phyloP scores from a whole-genome alignment of 2,888 invertebrate species.

The Hydrotaea diabolus region DNA sequence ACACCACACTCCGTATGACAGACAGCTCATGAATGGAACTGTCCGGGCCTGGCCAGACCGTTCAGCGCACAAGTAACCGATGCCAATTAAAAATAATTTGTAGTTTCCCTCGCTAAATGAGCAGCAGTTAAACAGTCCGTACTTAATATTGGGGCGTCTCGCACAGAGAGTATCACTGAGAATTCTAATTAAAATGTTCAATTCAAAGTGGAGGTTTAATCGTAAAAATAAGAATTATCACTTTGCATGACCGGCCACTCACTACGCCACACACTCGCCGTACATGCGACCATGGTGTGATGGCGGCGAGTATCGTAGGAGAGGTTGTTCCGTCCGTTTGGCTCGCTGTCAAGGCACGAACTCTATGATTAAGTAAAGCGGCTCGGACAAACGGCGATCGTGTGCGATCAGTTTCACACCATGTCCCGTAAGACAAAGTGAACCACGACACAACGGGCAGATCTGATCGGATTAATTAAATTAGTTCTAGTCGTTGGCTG shows the following conservation, averaged over 20 bases:
- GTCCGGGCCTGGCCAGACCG: conserved; percentile 64
- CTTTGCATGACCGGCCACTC: conserved; percentile 57
- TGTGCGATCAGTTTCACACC: conserved; percentile 50
- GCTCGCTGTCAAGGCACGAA: conserved; percentile 36
- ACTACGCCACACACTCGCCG: no score
- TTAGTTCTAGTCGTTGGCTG: conserved; percentile 52
- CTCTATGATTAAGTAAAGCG: conserved; percentile 38
- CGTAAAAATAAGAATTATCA: conserved; percentile 62
- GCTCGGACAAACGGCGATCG: conserved; percentile 35
- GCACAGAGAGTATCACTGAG: conserved; percentile 39
- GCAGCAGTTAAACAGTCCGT: conserved; percentile 43
- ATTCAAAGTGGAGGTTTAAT: conserved; percentile 61
- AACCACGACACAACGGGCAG: conserved; percentile 5
- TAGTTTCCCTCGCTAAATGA: conserved; percentile 70
- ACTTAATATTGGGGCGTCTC: conserved; percentile 61
- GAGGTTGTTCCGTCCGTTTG: conserved; percentile 29
- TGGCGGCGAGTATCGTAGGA: not conserved
- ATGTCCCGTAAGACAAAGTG: conserved; percentile 49
- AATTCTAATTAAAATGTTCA: conserved; percentile 75
- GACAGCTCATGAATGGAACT: conserved; percentile 62
- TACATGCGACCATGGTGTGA: conserved; percentile 14
- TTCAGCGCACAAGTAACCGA: conserved; percentile 52
- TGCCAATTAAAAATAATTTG: conserved; percentile 67
- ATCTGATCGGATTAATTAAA: conserved; percentile 59
- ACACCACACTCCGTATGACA: conserved; percentile 53